phyloP scores from a whole-genome alignment of 2,113 vertebrate species.

The Nerophis lumbriciformis region DNA sequence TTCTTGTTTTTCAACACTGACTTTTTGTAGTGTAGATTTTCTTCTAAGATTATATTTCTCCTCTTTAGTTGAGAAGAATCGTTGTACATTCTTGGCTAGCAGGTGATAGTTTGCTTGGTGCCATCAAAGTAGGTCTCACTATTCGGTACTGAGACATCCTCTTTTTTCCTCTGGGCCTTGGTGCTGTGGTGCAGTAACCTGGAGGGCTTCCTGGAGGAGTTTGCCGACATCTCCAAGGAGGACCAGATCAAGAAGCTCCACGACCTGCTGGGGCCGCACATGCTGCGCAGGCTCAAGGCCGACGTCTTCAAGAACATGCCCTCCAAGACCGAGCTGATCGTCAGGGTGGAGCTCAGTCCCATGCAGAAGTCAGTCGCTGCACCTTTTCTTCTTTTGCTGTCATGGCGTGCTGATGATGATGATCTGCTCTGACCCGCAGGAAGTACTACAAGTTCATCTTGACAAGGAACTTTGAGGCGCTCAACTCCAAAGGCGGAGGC shows the following conservation, averaged over 20 bases:
- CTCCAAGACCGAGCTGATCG: slow-evolving; percentile 93
- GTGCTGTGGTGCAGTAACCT: slow-evolving; percentile 78
- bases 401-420: no score
- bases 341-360: slow-evolving; percentile 94
- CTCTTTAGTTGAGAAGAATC: no score
- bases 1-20: no score
- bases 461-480: slow-evolving; percentile 92
- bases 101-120: no score
- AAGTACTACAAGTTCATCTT: slow-evolving; percentile 99
- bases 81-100: no score
- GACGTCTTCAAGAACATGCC: slow-evolving; percentile 99
- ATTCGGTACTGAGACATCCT: not conserved
- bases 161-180: not conserved
- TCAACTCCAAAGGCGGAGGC: slow-evolving; percentile 96
- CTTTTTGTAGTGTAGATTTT: no score
- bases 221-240: slow-evolving; percentile 98
- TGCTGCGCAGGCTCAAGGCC: slow-evolving; percentile 90
- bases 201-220: slow-evolving; percentile 98
- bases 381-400: no score
- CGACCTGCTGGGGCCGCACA: slow-evolving; percentile 93
- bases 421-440: slow-evolving; percentile 58
- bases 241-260: slow-evolving; percentile 99
- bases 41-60: no score
- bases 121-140: no score
- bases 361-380: slow-evolving; percentile 89